Base-by-base conservation (phyloP, 2,113 vertebrate species). In the Dasyurus viverrinus region DNA sequence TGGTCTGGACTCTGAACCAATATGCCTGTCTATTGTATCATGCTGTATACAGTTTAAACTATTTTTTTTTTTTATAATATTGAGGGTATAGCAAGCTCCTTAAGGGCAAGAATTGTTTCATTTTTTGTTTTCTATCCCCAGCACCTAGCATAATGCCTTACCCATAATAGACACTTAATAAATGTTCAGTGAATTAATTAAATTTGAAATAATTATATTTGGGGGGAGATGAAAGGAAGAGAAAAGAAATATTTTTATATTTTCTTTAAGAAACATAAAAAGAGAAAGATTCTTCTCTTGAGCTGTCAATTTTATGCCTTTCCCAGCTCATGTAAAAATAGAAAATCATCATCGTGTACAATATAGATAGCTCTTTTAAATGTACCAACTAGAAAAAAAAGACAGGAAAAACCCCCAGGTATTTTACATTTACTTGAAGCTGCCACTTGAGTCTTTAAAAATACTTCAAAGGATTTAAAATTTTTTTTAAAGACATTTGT, bases 281-380 rank as follows among this genome's bases (percentile, higher is more conserved):
- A 96, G 94, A 53, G 7, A 92, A 53, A 96, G 3, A 52, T 95
- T 93, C 16, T 84, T 91, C 47, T 95, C 92, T 93, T 91, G 53
- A 96, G 90, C 93, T n/a, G 68, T 93, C 10, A 36, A 90, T 96
- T 95, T 94, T 96, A 50, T 50, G 46, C n/a, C 95, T 93, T 94
- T 93, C 26, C 84, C 90, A 91, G 26, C 36, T 94, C 27, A 47
- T 53, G 89, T 93, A 96, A 96, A 96, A 94, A 96, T 89, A 96
- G 68, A 42, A 84, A 84, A 30, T 95, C 12, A 96, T 96, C 92
- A 93, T 94, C 68, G 93, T 97, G 47, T 57, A 93, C 46, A 92
- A 84, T 68, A 60, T 89, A 92, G 89, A 94, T 54, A 60, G 26
- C 89, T 90, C 19, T 52, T 95, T 92, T 76, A 36, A n/a, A 90